These are phyloP conservation scores for Latrodectus geometricus DNA, from an alignment of 1,140 invertebrate species.

Conservation along the genomic window DNA sequence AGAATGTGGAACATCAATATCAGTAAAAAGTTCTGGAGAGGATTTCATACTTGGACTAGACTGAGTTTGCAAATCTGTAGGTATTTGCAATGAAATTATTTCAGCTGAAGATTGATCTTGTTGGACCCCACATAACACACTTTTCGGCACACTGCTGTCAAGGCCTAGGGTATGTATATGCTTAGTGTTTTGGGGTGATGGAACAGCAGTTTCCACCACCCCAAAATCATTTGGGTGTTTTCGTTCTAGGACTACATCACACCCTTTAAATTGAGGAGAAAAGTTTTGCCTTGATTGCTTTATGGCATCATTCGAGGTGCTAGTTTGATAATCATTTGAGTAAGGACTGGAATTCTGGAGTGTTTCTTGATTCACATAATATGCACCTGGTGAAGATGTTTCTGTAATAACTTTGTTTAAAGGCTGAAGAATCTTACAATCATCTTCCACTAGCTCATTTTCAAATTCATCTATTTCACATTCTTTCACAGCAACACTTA, in stretches of 20 bases:
- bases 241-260: not conserved
- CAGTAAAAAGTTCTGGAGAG: not conserved
- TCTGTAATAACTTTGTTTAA: not conserved
- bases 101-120: not conserved
- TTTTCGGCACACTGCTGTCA: not conserved
- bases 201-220: not conserved
- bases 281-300: not conserved
- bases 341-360: not conserved
- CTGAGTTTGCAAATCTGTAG: not conserved
- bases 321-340: not conserved
- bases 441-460: not conserved
- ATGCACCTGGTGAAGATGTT: not conserved
- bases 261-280: not conserved
- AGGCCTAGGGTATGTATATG: not conserved
- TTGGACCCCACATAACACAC: not conserved
- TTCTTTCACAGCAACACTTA: constrained; percentile 40
- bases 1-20: not conserved
- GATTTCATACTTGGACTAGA: not conserved
- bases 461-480: constrained; percentile 33
- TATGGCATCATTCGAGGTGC: not conserved
- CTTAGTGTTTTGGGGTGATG: not conserved
- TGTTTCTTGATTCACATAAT: not conserved
- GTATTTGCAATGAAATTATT: not conserved
- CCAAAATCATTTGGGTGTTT: constrained; percentile 1
- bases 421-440: not conserved